Evolutionary conservation across 1,140 invertebrate species (phyloP).

Genomic region (Cherax destructor): DNA sequence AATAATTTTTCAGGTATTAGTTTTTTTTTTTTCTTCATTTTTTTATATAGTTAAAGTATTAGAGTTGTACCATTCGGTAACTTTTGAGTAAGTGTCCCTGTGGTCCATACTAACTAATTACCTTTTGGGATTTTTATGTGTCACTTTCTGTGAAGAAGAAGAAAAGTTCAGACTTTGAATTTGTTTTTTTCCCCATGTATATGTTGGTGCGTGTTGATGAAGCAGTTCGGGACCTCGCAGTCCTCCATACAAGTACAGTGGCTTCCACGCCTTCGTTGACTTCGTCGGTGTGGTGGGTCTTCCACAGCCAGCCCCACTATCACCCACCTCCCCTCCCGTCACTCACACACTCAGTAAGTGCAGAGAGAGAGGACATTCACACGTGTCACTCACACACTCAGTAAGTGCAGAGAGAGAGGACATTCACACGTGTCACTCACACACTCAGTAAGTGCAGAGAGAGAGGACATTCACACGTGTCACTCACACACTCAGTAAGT

Average conservation of each 20-base stretch:
- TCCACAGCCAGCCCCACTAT: neutral
- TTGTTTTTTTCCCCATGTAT: neutral
- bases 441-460: neutral
- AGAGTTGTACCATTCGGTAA: too few species aligned
- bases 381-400: neutral
- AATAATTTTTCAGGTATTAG: too few species aligned
- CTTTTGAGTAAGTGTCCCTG: neutral
- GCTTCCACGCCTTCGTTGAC: slow-evolving; percentile 28
- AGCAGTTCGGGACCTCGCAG: neutral
- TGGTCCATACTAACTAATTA: neutral
- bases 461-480: neutral
- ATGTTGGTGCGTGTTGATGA: too few species aligned
- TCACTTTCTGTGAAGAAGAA: too few species aligned
- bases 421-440: neutral
- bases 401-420: neutral
- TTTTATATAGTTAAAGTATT: too few species aligned
- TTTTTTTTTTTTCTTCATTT: too few species aligned
- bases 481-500: neutral
- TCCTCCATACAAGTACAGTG: slow-evolving; percentile 38
- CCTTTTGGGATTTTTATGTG: neutral
- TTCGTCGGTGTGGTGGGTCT: slow-evolving; percentile 2
- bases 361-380: neutral
- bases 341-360: neutral
- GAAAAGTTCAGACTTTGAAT: too few species aligned
- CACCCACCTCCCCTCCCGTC: neutral